Evolutionary conservation across 2,113 vertebrate species (phyloP).

Genomic region (Rhipidura dahli): DNA sequence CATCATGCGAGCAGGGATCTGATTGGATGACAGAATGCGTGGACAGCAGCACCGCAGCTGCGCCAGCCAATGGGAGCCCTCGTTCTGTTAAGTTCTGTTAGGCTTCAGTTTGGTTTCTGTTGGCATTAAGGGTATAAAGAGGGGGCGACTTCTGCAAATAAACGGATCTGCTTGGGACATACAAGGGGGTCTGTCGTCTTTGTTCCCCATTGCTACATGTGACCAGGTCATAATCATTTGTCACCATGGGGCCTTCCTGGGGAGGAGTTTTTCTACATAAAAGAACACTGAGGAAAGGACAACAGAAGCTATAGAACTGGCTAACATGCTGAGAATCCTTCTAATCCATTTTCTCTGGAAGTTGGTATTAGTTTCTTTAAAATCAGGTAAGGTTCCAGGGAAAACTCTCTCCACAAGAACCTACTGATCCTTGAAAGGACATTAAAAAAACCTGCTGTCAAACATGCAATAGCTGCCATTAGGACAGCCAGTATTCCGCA

Average conservation of each 20-base stretch:
- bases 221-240: background rate
- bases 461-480: background rate
- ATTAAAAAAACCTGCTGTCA: background rate
- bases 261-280: background rate
- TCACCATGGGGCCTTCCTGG: background rate
- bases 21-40: no score
- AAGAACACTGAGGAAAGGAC: background rate
- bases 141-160: no score
- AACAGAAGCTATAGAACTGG: background rate
- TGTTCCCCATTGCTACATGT: no score
- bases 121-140: no score
- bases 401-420: background rate
- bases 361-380: background rate
- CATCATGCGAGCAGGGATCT: no score
- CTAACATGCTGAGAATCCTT: background rate
- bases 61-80: no score
- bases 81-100: no score
- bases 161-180: no score
- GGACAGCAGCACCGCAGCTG: no score
- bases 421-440: background rate
- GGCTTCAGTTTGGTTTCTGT: no score
- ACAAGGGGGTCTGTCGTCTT: no score
- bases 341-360: background rate
- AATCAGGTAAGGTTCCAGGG: background rate
- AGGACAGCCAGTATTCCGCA: background rate